Base-by-base conservation (phyloP, 2,113 vertebrate species). In the Xiphorhynchus elegans region DNA sequence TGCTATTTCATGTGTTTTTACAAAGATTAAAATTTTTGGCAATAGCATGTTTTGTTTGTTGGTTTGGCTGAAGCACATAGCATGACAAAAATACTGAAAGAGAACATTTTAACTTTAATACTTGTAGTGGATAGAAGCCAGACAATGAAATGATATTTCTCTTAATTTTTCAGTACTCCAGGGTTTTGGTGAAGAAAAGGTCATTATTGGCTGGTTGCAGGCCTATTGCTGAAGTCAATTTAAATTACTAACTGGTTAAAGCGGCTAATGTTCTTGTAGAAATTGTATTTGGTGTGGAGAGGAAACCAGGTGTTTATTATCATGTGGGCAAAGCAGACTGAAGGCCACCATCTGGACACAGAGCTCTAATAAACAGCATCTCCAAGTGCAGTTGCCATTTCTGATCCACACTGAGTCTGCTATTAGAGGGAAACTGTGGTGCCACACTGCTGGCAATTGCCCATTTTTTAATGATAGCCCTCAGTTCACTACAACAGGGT, bases 11-110 rank as follows among this genome's bases (percentile, higher is more conserved):
- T 8, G 18, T 47, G 31, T 83, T 78, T 84, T 64, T 42, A 86
- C 58, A 95, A 88, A 70, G 59, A 88, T 46, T 86, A 81, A 69
- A 81, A 68, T 81, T 81, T 18, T 87, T 92, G 68, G 26, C 76
- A 77, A 59, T 53, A 44, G 31, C 28, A 39, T 68, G 11, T 47
- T 90, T 78, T 89, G 42, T 77, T 77, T 89, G 28, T 70, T 92
- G 79, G 39, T 88, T 92, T 90, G 52, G 31, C 47, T 87, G 47
- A 89, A 81, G n/a, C 5, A 80, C 59, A 83, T 10, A 90, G 50
- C 13, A 67, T 49, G 11, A 90, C 58, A 84, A 69, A 95, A 93
- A 55, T 77, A 81, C 33, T 31, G 40, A 78, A 64, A 2, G 37
- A 53, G 53, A 77, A 69, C 4, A 53, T 76, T 90, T 73, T 75